Evolutionary conservation across 2,888 invertebrate genomes (phyloP).

Genomic region (Clitarchus hookeri): DNA sequence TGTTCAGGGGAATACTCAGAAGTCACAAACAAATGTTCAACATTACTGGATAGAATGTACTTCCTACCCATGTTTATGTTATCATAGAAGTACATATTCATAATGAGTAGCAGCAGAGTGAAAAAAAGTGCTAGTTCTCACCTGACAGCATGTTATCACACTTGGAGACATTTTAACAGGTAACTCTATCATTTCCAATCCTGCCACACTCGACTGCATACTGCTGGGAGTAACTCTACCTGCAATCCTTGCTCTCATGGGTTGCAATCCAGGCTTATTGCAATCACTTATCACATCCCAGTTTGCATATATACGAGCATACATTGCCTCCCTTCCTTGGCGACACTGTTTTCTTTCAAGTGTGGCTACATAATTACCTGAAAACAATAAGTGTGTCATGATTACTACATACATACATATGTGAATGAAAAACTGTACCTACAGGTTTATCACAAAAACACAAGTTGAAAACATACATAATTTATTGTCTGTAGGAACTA

Average conservation of each 20-base stretch:
- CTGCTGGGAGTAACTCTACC: slow-evolving; percentile 74
- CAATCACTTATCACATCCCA: slow-evolving; percentile 64
- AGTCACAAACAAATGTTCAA: too few species aligned
- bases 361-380: slow-evolving; percentile 69
- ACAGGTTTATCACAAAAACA: too few species aligned
- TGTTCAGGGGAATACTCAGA: too few species aligned
- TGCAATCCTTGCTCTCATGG: slow-evolving; percentile 68
- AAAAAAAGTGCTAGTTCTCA: slow-evolving; percentile 46
- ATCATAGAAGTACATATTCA: too few species aligned
- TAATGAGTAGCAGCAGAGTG: slow-evolving; percentile 26
- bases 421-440: too few species aligned
- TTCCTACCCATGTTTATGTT: too few species aligned
- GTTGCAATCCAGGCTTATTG: slow-evolving; percentile 38
- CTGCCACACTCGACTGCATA: slow-evolving; percentile 63
- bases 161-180: slow-evolving; percentile 66
- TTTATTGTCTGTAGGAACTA: too few species aligned
- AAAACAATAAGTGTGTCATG: slow-evolving; percentile 31
- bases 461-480: too few species aligned
- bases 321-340: slow-evolving; percentile 53
- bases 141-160: slow-evolving; percentile 66
- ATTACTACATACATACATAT: too few species aligned
- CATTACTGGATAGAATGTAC: too few species aligned
- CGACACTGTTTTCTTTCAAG: slow-evolving; percentile 62
- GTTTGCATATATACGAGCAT: slow-evolving; percentile 74
- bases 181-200: slow-evolving; percentile 74